Evolutionary conservation across 2,888 invertebrate genomes (phyloP).

Genomic region (Eledona agricola): DNA sequence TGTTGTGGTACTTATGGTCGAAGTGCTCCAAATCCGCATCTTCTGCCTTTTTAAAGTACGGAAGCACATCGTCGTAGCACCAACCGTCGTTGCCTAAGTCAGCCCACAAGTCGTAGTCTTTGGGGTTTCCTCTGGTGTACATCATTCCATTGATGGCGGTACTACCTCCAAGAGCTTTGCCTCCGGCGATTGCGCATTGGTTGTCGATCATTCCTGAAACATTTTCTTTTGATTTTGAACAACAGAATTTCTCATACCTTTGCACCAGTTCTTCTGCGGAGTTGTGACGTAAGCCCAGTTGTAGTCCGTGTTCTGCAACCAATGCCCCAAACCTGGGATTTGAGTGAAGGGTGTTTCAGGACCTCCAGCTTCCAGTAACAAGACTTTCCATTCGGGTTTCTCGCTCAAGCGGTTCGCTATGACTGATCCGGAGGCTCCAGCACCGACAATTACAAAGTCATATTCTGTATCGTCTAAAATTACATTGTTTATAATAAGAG

Average conservation of each 20-base stretch:
- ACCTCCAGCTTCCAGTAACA: slow-evolving; percentile 66
- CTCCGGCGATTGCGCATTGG: slow-evolving; percentile 55
- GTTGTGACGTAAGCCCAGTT: slow-evolving; percentile 69
- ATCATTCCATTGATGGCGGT: slow-evolving; percentile 84
- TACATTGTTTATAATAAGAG: neutral
- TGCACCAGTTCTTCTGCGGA: slow-evolving; percentile 64
- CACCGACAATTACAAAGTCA: slow-evolving; percentile 63
- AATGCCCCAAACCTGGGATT: slow-evolving; percentile 59
- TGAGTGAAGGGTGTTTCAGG: slow-evolving; percentile 62
- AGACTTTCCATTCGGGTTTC: slow-evolving; percentile 59
- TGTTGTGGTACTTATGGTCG: slow-evolving; percentile 64
- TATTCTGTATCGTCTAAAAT: slow-evolving; percentile 50
- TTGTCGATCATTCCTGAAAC: slow-evolving; percentile 45
- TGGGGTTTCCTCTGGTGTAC: slow-evolving; percentile 73
- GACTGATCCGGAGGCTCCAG: slow-evolving; percentile 64
- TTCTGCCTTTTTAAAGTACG: slow-evolving; percentile 81
- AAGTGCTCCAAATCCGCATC: slow-evolving; percentile 69
- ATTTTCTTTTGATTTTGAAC: too few relatives aligned
- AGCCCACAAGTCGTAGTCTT: slow-evolving; percentile 80
- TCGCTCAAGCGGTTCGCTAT: slow-evolving; percentile 64
- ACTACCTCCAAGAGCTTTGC: slow-evolving; percentile 83
- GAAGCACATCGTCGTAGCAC: slow-evolving; percentile 74
- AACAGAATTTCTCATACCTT: slow-evolving; percentile 56
- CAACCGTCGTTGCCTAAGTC: slow-evolving; percentile 75
- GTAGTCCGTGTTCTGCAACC: slow-evolving; percentile 63